phyloP scores from a whole-genome alignment of 2,888 invertebrate species.

The Dryobotodes eremita region DNA sequence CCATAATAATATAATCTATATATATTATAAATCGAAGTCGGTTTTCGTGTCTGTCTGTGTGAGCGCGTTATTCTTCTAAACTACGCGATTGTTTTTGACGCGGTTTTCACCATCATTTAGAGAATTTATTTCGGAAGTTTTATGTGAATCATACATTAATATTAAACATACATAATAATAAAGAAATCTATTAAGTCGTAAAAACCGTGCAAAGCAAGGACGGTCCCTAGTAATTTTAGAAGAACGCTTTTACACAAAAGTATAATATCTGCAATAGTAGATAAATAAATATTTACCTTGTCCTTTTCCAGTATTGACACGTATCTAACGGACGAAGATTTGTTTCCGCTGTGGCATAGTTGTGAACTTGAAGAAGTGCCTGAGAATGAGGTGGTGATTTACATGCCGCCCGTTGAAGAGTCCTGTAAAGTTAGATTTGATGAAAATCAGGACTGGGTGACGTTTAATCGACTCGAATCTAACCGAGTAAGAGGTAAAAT shows the following conservation, averaged over 20 bases:
- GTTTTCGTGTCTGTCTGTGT: not conserved
- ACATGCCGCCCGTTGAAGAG: constrained; percentile 88
- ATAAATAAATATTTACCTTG: not conserved
- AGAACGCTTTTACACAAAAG: not conserved
- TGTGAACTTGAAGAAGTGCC: constrained; percentile 80
- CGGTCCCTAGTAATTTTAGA: not conserved
- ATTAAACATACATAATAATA: not conserved
- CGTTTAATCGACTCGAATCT: constrained; percentile 67
- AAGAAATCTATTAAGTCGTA: not conserved
- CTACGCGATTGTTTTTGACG: not conserved
- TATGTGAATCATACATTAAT: not conserved
- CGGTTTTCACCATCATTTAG: not conserved
- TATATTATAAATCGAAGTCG: no score
- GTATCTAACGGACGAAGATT: constrained; percentile 74
- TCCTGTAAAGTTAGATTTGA: constrained; percentile 89
- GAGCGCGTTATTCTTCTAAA: not conserved
- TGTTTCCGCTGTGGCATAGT: constrained; percentile 83
- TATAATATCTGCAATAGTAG: not conserved
- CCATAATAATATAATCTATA: not conserved
- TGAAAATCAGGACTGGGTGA: constrained; percentile 61
- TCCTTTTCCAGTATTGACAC: constrained; percentile 75
- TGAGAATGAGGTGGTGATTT: constrained; percentile 80
- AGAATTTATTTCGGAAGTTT: not conserved
- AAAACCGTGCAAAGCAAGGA: not conserved
- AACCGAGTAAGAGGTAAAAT: constrained; percentile 59